Evolutionary conservation across 2,888 invertebrate genomes (phyloP), one percentile per base, ranked within the genome.

Genomic region (Melieria omissa): DNA sequence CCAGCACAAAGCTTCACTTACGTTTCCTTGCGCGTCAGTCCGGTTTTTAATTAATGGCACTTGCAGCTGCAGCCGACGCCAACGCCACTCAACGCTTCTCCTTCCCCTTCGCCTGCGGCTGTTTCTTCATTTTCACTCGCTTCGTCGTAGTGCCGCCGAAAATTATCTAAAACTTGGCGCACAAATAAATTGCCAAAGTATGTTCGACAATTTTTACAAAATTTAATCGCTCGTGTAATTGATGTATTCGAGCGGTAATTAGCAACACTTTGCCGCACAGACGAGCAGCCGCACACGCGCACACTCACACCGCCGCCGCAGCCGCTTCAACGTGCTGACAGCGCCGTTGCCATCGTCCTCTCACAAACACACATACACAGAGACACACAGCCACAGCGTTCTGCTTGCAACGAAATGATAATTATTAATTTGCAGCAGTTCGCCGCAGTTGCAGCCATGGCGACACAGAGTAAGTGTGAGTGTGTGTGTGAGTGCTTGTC

Each of bases 211-310:
- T 76, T 76, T 76, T 75, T 72, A 65, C 66, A 72, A 76, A 75
- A 76, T 75, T 76, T 76, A 78, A 78, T 78, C 76, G 77, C 60
- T 77, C 73, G 75, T 78, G 77, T 77, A 78, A 78, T 78, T 77
- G 77, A 76, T 76, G 75, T 75, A 77, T 75, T 77, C 75, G 75
- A 76, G 76, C 75, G 73, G 76, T 77, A 78, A 78, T 77, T 78
- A 78, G 76, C 75, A 76, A 71, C 76, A 77, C 74, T 78, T 76
- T 52, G 44, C 69, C 68, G 45, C 29, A 29, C 29, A 29, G 29
- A 29, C 29, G 29, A 29, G 29, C 29, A 29, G 29, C 29, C 29
- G 29, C 29, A 29, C 29, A 29, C 29, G 29, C 29, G 29, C 29
- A 2, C 29, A 29, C 29, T 29, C 29, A 29, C 29, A 29, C 29